These are phyloP conservation scores for Scaptomyza parva DNA, from an alignment of 2,888 invertebrate species.

Conservation along the genomic window DNA sequence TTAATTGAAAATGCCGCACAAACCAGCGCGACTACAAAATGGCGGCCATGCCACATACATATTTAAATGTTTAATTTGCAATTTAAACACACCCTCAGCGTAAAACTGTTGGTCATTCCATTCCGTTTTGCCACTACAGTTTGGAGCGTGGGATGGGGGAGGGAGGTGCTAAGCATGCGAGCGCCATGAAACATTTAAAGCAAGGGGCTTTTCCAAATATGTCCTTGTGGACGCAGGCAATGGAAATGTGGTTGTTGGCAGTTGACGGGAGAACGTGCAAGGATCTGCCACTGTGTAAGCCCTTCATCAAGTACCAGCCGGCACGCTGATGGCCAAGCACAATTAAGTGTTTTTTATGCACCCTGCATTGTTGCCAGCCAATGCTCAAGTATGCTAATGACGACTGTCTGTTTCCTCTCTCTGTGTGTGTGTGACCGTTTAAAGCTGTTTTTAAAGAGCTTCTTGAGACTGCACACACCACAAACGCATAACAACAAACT, in stretches of 20 bases:
- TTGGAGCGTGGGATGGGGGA: slow-evolving; percentile 21
- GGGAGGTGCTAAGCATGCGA: slow-evolving; percentile 28
- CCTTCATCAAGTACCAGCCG: slow-evolving; percentile 58
- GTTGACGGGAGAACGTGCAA: slow-evolving; percentile 2
- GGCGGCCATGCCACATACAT: slow-evolving; percentile 42
- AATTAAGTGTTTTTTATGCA: slow-evolving; percentile 78
- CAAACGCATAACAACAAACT: background rate
- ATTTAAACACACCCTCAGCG: slow-evolving; percentile 25
- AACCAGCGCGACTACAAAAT: background rate
- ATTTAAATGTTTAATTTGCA: slow-evolving; percentile 63
- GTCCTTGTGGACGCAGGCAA: slow-evolving; percentile 35
- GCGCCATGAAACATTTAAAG: slow-evolving; percentile 61
- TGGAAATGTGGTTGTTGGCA: background rate
- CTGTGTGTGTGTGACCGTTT: background rate
- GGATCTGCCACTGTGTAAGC: slow-evolving; percentile 16
- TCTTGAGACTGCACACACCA: slow-evolving; percentile 8
- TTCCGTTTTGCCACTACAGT: slow-evolving; percentile 7
- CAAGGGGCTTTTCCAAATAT: slow-evolving; percentile 13
- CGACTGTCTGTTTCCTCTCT: slow-evolving; percentile 20
- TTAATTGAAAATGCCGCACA: slow-evolving; percentile 52
- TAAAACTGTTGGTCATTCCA: slow-evolving; percentile 6
- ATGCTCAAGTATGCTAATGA: slow-evolving; percentile 77
- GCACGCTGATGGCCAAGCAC: slow-evolving; percentile 71
- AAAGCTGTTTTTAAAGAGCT: slow-evolving; percentile 32
- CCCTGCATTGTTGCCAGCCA: slow-evolving; percentile 63